Evolutionary conservation across 2,113 vertebrate species (phyloP).

Genomic region (Leuciscus idus): DNA sequence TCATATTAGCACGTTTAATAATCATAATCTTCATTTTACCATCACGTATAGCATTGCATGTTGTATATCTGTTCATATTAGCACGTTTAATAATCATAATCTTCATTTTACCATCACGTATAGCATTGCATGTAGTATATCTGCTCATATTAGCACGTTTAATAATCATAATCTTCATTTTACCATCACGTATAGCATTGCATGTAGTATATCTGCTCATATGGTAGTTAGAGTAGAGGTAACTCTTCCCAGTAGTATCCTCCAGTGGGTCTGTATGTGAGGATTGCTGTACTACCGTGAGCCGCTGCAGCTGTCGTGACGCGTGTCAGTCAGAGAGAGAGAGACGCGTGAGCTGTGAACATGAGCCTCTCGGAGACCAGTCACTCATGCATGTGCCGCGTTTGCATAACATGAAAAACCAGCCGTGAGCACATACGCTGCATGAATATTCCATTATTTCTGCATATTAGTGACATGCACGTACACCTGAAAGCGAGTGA

Average conservation of each 20-base stretch:
- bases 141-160: too few relatives aligned
- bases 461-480: not conserved
- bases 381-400: not conserved
- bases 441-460: not conserved
- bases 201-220: not conserved
- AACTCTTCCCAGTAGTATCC: not conserved
- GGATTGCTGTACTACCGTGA: not conserved
- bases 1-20: not conserved
- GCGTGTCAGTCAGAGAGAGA: not conserved
- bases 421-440: not conserved
- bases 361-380: not conserved
- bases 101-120: not conserved
- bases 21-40: too few relatives aligned
- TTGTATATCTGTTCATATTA: not conserved
- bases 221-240: too few relatives aligned
- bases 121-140: not conserved
- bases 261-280: too few relatives aligned
- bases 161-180: too few relatives aligned
- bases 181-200: not conserved
- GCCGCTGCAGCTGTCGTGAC: not conserved
- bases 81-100: not conserved
- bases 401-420: conserved; percentile 52
- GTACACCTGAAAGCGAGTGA: not conserved
- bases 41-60: fast-evolving
- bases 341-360: not conserved